Percentiles rank a stretch among this genome's conserved stretches.
These are phyloP conservation scores for Donacobius atricapilla DNA, from an alignment of 2,113 vertebrate genomes.

Conservation along the genomic window DNA sequence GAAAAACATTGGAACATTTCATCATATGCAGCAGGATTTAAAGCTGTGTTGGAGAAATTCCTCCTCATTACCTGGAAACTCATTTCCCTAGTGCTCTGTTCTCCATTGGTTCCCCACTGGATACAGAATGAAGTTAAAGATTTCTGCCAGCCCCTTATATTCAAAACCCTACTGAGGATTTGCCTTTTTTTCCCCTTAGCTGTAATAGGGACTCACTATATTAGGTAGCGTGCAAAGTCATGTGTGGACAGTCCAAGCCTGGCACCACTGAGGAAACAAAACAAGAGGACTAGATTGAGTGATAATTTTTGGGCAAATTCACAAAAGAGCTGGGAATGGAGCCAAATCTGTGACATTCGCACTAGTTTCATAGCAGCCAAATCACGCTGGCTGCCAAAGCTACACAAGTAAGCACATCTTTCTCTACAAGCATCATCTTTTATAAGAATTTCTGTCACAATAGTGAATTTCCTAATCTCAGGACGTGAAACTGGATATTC, in stretches of 20 bases:
- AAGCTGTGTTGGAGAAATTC: slow-evolving; percentile 39
- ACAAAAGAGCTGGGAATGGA: neutral
- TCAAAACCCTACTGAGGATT: neutral
- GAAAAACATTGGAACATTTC: slow-evolving; percentile 10
- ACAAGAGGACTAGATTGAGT: neutral
- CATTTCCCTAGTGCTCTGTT: slow-evolving; percentile 10
- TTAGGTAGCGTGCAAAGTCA: neutral
- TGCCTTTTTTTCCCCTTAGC: neutral
- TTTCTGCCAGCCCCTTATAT: neutral
- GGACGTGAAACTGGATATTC: neutral
- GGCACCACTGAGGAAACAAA: neutral
- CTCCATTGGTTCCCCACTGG: neutral
- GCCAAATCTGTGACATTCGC: slow-evolving; percentile 5
- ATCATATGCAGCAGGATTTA: slow-evolving; percentile 27
- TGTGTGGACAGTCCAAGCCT: neutral
- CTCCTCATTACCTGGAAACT: slow-evolving; percentile 39
- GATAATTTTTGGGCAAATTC: slow-evolving; percentile 37
- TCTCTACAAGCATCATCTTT: neutral
- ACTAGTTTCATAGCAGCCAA: neutral
- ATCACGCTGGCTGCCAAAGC: neutral
- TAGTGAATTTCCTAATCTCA: neutral
- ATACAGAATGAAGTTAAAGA: slow-evolving; percentile 15
- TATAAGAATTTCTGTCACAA: neutral
- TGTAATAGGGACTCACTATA: neutral
- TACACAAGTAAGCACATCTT: neutral